Conservation (phyloP, 2,797 vertebrate species). For the Hoplostethus mediterraneus region DNA sequence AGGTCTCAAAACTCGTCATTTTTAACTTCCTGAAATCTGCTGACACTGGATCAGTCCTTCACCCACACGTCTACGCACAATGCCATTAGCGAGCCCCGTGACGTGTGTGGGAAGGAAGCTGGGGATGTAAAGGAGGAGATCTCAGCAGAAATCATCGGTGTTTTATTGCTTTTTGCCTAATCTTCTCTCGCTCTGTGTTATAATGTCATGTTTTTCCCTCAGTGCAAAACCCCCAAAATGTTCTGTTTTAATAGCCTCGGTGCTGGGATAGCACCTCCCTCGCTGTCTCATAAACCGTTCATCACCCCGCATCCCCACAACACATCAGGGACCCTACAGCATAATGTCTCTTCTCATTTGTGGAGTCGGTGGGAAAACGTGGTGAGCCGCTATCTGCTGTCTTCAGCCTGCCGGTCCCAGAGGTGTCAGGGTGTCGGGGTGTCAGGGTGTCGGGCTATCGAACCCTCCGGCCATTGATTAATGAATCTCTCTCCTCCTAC, state of each 20-base stretch:
- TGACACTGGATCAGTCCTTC: conserved; percentile 1
- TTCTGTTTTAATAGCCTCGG: not conserved
- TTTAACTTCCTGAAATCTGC: not conserved
- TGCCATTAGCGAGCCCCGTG: not conserved
- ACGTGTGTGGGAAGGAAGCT: not conserved
- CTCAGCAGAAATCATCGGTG: not conserved
- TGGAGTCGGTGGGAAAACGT: conserved; percentile 33
- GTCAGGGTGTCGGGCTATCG: conserved; percentile 28
- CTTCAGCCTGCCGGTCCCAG: conserved; percentile 22
- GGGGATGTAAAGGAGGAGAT: not conserved
- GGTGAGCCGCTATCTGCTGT: conserved; percentile 16
- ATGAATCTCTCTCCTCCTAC: conserved; percentile 33
- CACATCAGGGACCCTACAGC: conserved; percentile 34
- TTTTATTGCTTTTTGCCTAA: conserved; percentile 31
- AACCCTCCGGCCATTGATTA: conserved; percentile 56
- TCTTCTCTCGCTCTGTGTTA: conserved; percentile 7
- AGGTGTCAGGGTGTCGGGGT: conserved; percentile 31
- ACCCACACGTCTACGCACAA: not conserved
- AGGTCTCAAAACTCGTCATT: too few species aligned
- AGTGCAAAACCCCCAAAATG: not conserved
- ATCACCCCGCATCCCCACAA: conserved; percentile 33
- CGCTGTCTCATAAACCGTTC: not conserved
- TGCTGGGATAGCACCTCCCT: not conserved
- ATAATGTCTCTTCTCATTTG: conserved; percentile 42
- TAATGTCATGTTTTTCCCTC: conserved; percentile 1